phyloP scores from a whole-genome alignment of 2,888 invertebrate genomes.

The Sthenelais limicola region DNA sequence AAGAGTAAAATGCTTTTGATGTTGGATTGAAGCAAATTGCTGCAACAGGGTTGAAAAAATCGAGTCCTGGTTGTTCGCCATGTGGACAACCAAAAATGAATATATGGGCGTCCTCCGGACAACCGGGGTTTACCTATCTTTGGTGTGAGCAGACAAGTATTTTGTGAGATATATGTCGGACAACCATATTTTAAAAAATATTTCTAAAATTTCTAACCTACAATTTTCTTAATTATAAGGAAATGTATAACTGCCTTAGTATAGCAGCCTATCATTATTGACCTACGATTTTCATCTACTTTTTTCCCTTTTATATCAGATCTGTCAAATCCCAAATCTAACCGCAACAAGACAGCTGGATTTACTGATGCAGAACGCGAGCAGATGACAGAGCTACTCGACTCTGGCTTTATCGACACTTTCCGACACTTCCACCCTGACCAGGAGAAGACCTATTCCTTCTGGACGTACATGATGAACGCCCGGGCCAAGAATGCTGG shows the following conservation, averaged over 20 bases:
- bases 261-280: too few species aligned
- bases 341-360: slow-evolving; percentile 86
- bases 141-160: not conserved
- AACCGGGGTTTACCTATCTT: not conserved
- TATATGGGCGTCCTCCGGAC: not conserved
- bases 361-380: slow-evolving; percentile 96
- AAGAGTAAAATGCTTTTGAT: too few species aligned
- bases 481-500: slow-evolving; percentile 92
- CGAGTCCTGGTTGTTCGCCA: too few species aligned
- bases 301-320: slow-evolving; percentile 77
- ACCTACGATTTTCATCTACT: not conserved
- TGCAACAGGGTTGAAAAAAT: too few species aligned
- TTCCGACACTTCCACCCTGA: slow-evolving; percentile 91
- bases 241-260: not conserved
- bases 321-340: slow-evolving; percentile 93
- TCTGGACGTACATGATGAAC: slow-evolving; percentile 95
- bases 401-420: slow-evolving; percentile 88
- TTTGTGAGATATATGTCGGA: too few species aligned
- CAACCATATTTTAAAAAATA: not conserved
- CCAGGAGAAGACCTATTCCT: slow-evolving; percentile 87
- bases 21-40: too few species aligned
- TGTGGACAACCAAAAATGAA: not conserved
- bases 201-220: not conserved
- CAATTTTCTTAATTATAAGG: too few species aligned
- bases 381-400: slow-evolving; percentile 88